A percentile compares a stretch with the other conserved stretches of the same genome.
Conservation (phyloP, 2,888 invertebrate genomes). For the Drosophila paracracens region DNA sequence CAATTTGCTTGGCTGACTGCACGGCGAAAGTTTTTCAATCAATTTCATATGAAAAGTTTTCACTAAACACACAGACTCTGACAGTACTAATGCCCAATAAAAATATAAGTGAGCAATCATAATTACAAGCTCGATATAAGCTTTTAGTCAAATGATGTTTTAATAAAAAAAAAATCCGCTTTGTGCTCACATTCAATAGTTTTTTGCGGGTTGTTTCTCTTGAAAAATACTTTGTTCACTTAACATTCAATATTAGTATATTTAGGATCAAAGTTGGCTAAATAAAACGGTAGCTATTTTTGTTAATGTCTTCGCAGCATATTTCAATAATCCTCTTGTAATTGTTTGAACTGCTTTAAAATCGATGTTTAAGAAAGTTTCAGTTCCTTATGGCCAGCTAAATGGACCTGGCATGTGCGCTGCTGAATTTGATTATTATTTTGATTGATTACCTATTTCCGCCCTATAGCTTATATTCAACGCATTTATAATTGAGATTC, state of each 20-base stretch:
- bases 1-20: conserved; percentile 16
- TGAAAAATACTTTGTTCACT: neutral
- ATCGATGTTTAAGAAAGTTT: conserved; percentile 29
- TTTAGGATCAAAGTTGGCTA: neutral
- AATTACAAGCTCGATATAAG: conserved; percentile 27
- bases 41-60: conserved; percentile 75
- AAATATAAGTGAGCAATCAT: conserved; percentile 31
- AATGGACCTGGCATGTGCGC: neutral
- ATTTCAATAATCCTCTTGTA: conserved; percentile 50
- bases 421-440: conserved; percentile 28
- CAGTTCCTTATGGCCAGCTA: neutral
- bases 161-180: neutral
- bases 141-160: neutral
- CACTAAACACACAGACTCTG: conserved; percentile 22
- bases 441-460: neutral
- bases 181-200: neutral
- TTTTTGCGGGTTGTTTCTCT: neutral
- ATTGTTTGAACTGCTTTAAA: conserved; percentile 17
- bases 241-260: neutral
- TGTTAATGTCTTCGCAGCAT: conserved; percentile 28
- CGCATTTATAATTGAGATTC: conserved; percentile 32
- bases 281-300: neutral
- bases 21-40: conserved; percentile 74
- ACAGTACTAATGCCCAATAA: conserved; percentile 51
- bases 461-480: neutral